Evolutionary conservation across 2,888 invertebrate genomes (phyloP), one percentile per base, ranked within the genome.

Genomic region (Platynereis dumerilii): DNA sequence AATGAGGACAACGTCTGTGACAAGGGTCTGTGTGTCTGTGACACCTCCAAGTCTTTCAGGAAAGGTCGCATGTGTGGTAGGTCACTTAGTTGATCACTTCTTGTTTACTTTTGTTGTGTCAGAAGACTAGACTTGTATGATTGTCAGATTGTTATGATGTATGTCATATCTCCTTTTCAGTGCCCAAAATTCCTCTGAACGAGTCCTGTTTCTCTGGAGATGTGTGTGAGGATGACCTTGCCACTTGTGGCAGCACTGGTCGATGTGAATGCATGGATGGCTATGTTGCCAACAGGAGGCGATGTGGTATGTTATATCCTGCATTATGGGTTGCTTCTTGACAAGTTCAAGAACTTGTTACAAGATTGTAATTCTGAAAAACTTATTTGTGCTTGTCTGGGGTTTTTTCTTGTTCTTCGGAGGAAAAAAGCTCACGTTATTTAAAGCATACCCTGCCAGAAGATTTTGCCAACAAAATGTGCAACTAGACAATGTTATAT

Each of bases 181-280:
- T 52, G 12, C 56, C 56, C 2, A 62, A 57, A 29, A 27, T 57
- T 12, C 45, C 56, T 1, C 45, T 62, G 20, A 56, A 52, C 20
- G 62, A 62, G 28, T 27, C 42, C 28, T 62, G 62, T 22, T 55
- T 48, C 20, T 7, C 27, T n/a, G 42, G 29, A 29, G 62, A 62
- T 42, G 62, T 62, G 3, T 62, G 62, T 48, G 52, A 62, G 10
- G 62, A 62, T 45, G 48, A n/a, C 54, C 58, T n/a, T 3, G 24
- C 7, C 58, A 63, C 39, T 22, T 62, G 45, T 66, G 66, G 27
- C 0, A 24, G 27, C 57, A 58, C 15, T n/a, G 66, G 66, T 17
- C 10, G 20, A 12, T 66, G 66, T 44, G 15, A n/a, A 28, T 66
- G 66, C 26, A n/a, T 63, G 17, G 29, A 15, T n/a, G 66, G 63